These are phyloP conservation scores for Cervus canadensis DNA, from an alignment of 2,113 vertebrate species.

Conservation along the genomic window DNA sequence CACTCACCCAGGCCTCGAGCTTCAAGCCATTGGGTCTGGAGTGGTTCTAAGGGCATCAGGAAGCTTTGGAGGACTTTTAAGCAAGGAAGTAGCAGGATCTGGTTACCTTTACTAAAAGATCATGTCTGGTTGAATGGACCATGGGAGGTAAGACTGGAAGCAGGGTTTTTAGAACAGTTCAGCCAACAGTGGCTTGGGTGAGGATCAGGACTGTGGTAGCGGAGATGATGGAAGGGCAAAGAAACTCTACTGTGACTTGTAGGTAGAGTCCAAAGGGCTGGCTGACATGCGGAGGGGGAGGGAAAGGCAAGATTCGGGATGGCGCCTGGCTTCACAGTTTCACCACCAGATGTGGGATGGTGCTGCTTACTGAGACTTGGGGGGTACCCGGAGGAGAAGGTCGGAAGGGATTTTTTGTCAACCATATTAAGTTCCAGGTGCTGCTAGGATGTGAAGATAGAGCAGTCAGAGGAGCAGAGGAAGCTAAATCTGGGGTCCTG, in stretches of 20 bases:
- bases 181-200: neutral
- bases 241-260: neutral
- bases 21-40: neutral
- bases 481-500: neutral
- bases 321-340: neutral
- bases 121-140: neutral
- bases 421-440: no score
- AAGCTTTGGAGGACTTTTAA: neutral
- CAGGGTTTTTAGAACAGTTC: neutral
- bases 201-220: rapidly evolving
- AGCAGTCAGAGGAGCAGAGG: neutral
- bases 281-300: rapidly evolving
- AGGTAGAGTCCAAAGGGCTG: neutral
- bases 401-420: neutral
- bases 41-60: neutral
- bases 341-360: no score
- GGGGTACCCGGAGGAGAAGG: neutral
- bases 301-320: no score
- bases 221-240: neutral
- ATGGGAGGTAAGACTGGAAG: neutral
- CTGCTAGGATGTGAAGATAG: neutral
- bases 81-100: no score
- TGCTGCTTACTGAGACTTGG: neutral
- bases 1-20: rapidly evolving
- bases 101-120: neutral